Base-by-base conservation (phyloP, 1,140 invertebrate genomes). In the Ceratitis capitata region DNA sequence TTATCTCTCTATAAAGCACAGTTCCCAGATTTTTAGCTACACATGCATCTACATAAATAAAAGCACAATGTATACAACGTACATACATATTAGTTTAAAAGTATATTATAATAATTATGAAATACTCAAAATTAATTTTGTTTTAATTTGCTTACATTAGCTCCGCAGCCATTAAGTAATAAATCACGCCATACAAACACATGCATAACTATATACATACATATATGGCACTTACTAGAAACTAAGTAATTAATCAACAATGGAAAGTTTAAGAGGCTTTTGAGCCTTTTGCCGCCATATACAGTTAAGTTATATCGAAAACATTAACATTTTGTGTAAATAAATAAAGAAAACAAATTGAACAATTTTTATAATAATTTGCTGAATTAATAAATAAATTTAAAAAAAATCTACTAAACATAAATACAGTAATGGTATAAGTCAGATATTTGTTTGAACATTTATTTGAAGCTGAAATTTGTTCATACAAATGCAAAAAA, bases 101-200 rank as follows among this genome's bases (percentile, higher is more conserved):
- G n/a, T n/a, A n/a, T n/a, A n/a, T n/a, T n/a, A n/a, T n/a, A n/a
- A n/a, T n/a, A 14, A 42, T 39, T 42, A 10, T n/a, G 23, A 78
- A 78, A 78, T 78, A 78, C 69, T 78, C 69, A 78, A 45, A 23
- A 26, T 45, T 32, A 78, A 45, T 78, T n/a, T n/a, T n/a, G n/a
- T n/a, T n/a, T n/a, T n/a, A n/a, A n/a, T n/a, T n/a, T n/a, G n/a
- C n/a, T n/a, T n/a, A n/a, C n/a, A n/a, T n/a, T n/a, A n/a, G n/a
- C n/a, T n/a, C 7, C 39, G 19, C n/a, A 74, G 16, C 61, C 32
- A 69, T 69, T 69, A 32, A 39, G 42, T 26, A 45, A 78, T 78
- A 45, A 78, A 9, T 23, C 39, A 78, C 19, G 32, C 9, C 7
- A 9, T 23, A 23, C 14, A 45, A 19, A 23, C 12, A 47, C 45